These are phyloP conservation scores for Erebia ligea DNA, from an alignment of 2,888 invertebrate genomes.

Conservation along the genomic window DNA sequence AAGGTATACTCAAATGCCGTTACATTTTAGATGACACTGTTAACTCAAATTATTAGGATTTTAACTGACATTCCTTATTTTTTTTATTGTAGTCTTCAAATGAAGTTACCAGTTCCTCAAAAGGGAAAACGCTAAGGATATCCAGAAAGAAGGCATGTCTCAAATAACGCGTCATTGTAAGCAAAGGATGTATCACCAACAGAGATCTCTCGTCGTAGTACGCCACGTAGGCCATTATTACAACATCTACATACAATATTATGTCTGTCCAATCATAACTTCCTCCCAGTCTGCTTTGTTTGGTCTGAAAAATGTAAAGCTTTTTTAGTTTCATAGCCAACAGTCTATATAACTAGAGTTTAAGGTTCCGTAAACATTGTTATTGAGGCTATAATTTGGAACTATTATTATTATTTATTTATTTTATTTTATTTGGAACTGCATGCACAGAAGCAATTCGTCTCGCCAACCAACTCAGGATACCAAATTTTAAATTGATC, in stretches of 20 bases:
- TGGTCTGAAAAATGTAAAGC: conserved; percentile 51
- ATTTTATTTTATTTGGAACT: too few relatives aligned
- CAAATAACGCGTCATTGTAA: conserved; percentile 68
- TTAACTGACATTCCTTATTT: too few relatives aligned
- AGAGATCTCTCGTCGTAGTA: conserved; percentile 74
- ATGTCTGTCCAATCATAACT: conserved; percentile 56
- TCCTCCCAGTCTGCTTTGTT: conserved; percentile 52
- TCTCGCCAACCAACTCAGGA: too few relatives aligned
- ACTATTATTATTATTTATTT: too few relatives aligned
- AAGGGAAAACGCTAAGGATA: conserved; percentile 67
- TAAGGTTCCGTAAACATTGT: too few relatives aligned
- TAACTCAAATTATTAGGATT: too few relatives aligned
- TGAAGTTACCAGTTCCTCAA: conserved; percentile 63
- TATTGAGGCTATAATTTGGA: too few relatives aligned
- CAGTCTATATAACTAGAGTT: too few relatives aligned
- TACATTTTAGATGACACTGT: too few relatives aligned
- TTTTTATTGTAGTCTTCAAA: neutral
- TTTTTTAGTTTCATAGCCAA: neutral
- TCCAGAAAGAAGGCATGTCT: conserved; percentile 69
- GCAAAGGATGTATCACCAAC: conserved; percentile 73
- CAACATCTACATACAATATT: conserved; percentile 65
- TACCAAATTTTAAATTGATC: too few relatives aligned
- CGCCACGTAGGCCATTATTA: conserved; percentile 75
- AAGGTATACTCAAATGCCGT: too few relatives aligned
- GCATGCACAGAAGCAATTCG: too few relatives aligned